Percentiles rank a stretch among this genome's conserved stretches.
phyloP scores from a whole-genome alignment of 2,888 invertebrate genomes.

The Exocentrus adspersus region DNA sequence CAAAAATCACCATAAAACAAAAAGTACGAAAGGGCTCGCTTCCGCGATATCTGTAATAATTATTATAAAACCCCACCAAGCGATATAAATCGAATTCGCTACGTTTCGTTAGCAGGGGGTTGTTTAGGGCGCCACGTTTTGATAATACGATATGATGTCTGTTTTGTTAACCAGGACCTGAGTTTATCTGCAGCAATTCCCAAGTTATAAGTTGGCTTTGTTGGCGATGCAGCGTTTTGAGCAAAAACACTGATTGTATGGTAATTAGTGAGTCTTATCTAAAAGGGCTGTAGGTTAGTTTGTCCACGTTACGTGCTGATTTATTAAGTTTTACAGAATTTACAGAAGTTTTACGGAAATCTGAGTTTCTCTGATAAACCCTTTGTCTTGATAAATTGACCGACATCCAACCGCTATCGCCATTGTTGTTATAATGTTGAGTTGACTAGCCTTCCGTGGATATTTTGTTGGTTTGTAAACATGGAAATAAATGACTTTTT shows the following conservation, averaged over 20 bases:
- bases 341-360: too few relatives aligned
- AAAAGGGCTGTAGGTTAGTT: constrained; percentile 17
- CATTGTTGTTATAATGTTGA: too few relatives aligned
- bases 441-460: too few relatives aligned
- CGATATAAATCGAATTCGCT: constrained; percentile 19
- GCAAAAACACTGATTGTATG: constrained; percentile 24
- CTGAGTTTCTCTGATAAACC: too few relatives aligned
- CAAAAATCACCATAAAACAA: neutral
- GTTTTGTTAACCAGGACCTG: constrained; percentile 14
- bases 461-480: too few relatives aligned
- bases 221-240: constrained; percentile 11
- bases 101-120: constrained; percentile 11
- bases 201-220: constrained; percentile 18
- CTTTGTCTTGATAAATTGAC: too few relatives aligned
- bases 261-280: constrained; percentile 30
- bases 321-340: too few relatives aligned
- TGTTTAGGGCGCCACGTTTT: constrained; percentile 22
- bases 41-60: constrained; percentile 11
- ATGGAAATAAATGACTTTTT: too few relatives aligned
- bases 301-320: too few relatives aligned
- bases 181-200: constrained; percentile 17
- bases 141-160: constrained; percentile 13
- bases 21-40: constrained; percentile 11
- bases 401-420: too few relatives aligned
- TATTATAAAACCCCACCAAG: constrained; percentile 1